Conservation (phyloP, 2,797 vertebrate genomes). For the Leucoraja ocellata region DNA sequence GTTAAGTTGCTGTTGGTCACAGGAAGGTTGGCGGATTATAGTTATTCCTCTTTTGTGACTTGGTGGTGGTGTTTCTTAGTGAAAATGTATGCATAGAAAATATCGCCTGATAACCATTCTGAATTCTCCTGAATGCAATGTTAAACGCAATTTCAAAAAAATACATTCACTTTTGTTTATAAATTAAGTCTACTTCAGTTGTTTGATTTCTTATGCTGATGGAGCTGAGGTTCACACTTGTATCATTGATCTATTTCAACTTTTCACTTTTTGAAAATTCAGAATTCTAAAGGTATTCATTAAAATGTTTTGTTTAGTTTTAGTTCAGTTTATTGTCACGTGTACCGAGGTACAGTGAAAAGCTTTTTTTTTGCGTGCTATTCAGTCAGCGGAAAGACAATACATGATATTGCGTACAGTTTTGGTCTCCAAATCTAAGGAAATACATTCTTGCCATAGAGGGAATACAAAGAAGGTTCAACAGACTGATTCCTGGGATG, state of each 20-base stretch:
- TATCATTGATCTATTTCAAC: not conserved
- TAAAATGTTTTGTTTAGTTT: too few relatives aligned
- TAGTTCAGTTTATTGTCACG: too few relatives aligned
- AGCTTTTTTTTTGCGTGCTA: too few relatives aligned
- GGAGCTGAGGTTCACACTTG: not conserved
- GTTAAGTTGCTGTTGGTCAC: not conserved
- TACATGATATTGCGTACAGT: too few relatives aligned
- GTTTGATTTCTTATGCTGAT: not conserved
- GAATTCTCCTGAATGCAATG: not conserved
- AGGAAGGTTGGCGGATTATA: not conserved
- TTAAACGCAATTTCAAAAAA: slow-evolving; percentile 15
- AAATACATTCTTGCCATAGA: too few relatives aligned
- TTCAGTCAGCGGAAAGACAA: too few relatives aligned
- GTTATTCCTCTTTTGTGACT: not conserved
- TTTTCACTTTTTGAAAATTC: not conserved
- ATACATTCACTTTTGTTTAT: not conserved
- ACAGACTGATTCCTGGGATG: too few relatives aligned
- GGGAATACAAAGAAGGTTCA: too few relatives aligned
- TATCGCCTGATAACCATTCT: not conserved
- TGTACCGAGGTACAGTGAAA: too few relatives aligned
- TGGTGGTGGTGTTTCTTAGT: not conserved
- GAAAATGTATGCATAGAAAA: not conserved
- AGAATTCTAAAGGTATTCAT: not conserved
- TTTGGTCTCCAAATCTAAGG: too few relatives aligned
- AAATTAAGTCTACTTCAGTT: not conserved